Percentiles rank a stretch among this genome's conserved stretches.
Conservation (phyloP, 2,888 invertebrate genomes). For the Cactoblastis cactorum region DNA sequence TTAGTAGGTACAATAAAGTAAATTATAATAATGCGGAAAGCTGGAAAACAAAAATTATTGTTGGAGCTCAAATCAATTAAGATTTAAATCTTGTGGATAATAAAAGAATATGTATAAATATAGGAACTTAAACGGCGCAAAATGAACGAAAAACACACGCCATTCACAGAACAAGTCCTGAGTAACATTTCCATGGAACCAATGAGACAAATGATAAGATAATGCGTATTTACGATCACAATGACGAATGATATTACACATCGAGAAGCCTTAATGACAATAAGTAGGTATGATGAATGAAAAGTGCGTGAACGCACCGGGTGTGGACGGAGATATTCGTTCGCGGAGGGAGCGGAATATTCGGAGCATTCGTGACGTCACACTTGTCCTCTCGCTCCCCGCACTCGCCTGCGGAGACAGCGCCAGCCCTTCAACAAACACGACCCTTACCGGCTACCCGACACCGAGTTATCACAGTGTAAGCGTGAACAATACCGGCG, state of each 20-base stretch:
- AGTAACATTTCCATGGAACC: slow-evolving; percentile 34
- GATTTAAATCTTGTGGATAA: neutral
- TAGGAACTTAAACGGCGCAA: slow-evolving; percentile 18
- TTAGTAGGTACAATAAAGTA: neutral
- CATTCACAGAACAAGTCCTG: slow-evolving; percentile 35
- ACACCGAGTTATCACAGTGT: slow-evolving; percentile 12
- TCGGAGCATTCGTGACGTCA: slow-evolving; percentile 61
- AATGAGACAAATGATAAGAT: slow-evolving; percentile 34
- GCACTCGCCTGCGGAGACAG: slow-evolving; percentile 18
- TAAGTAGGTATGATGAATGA: slow-evolving; percentile 15
- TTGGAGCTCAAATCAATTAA: neutral
- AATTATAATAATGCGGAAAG: neutral
- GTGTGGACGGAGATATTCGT: slow-evolving; percentile 40
- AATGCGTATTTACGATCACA: slow-evolving; percentile 25
- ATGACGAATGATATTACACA: slow-evolving; percentile 22
- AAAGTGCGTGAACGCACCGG: slow-evolving; percentile 51
- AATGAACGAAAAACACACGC: slow-evolving; percentile 28
- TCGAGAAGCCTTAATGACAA: slow-evolving; percentile 21
- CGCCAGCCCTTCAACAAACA: slow-evolving; percentile 53
- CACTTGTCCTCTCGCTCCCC: slow-evolving; percentile 30
- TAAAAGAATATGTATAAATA: slow-evolving; percentile 17
- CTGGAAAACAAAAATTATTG: neutral
- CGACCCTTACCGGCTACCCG: slow-evolving; percentile 35
- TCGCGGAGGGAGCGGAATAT: slow-evolving; percentile 59
- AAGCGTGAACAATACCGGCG: neutral